Evolutionary conservation across 2,113 vertebrate genomes (phyloP), one percentile per base, ranked within the genome.

Genomic region (Vombatus ursinus): DNA sequence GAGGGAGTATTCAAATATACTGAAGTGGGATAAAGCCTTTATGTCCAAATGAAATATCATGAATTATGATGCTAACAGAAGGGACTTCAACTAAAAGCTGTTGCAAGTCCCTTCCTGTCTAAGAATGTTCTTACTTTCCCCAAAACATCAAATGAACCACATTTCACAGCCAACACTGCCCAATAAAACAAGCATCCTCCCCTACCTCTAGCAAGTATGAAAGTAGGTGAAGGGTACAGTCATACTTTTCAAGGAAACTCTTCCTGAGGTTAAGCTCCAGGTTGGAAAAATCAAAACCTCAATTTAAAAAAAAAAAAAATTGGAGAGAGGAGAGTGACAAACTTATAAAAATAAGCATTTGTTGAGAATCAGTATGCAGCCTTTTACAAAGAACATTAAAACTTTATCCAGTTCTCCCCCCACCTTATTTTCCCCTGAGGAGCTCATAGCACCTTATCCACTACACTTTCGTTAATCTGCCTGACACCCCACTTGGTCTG

Each of bases 231-330:
- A 77, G 23, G n/a, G 91, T 22, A 25, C 53, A 28, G 77, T 93
- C 52, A 57, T 14, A 54, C 51, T 93, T 94, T 95, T 53, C 91
- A 94, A 93, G 93, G 92, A 94, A 24, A 93, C 50, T 25, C 28
- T 89, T n/a, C 52, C 92, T 91, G 90, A 47, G 49, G 44, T 23
- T 50, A 19, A 92, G 54, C 95, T 47, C 51, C 93, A 93, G 84
- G 68, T 54, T 84, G 89, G 89, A 93, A 51, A 53, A 54, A 54
- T 37, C 84, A 94, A 51, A 90, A 90, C 89, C 50, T 24, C 90
- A 91, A 91, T 93, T 50, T 94, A 53, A 92, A 93, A 11, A 25
- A 61, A 61, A 57, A 57, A 28, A 68, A 53, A 50, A 95, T 77
- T 77, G 5, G 5, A 84, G 68, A 68, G 44, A 77, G 53, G 11